phyloP scores from a whole-genome alignment of 2,113 vertebrate genomes.

The cattle (Bos taurus) region ARS-UCD2.0 NC_037357.1:133955501-133956000 shows the following conservation, averaged over 20 bases:
- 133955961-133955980: neutral
- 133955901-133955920: neutral
- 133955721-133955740: neutral
- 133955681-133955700: neutral
- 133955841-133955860: neutral
- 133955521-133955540: neutral
- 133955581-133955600: neutral
- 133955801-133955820: neutral
- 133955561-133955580: neutral
- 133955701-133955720: neutral
- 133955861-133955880: neutral
- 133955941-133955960: too few relatives aligned
- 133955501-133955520: neutral
- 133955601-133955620: neutral
- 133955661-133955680: accelerated
- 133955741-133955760: accelerated
- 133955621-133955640: accelerated
- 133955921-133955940: neutral
- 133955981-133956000: neutral
- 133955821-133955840: neutral
- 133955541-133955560: neutral
- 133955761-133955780: neutral
- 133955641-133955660: neutral
- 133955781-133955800: neutral
- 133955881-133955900: neutral